Evolutionary conservation across 2,888 invertebrate species (phyloP).

Genomic region (Anoplius nigerrimus): DNA sequence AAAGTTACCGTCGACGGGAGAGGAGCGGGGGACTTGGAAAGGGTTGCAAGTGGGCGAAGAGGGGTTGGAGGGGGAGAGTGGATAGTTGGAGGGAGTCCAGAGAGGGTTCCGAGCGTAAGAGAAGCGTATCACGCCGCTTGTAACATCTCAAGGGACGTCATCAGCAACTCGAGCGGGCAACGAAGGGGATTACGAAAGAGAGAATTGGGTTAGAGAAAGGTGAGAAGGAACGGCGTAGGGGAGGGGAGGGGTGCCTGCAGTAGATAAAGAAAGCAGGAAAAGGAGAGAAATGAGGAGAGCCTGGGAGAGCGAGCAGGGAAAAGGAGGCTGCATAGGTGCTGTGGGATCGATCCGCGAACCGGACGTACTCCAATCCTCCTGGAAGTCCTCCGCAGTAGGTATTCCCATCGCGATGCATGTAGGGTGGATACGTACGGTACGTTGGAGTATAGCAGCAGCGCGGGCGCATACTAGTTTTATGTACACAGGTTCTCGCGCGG

Average conservation of each 20-base stretch:
- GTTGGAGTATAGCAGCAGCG: conserved; percentile 42
- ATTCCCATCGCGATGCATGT: conserved; percentile 1
- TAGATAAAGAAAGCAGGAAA: conserved; percentile 14
- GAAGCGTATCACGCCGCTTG: neutral
- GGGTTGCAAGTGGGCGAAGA: neutral
- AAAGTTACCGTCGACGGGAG: neutral
- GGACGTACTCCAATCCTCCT: conserved; percentile 14
- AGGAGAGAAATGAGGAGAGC: neutral
- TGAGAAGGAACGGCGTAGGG: neutral
- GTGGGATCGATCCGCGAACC: neutral
- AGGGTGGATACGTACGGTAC: conserved; percentile 14
- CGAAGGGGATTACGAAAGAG: conserved; percentile 16
- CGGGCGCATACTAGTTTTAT: conserved; percentile 49
- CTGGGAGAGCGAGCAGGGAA: neutral
- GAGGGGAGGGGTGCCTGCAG: conserved; percentile 3
- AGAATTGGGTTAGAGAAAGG: conserved; percentile 17
- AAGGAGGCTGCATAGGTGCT: conserved; percentile 5
- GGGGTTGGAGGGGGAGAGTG: neutral
- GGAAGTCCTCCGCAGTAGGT: neutral
- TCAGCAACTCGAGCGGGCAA: conserved; percentile 21
- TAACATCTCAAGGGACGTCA: conserved; percentile 32
- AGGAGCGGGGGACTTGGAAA: no score
- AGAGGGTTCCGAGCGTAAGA: neutral
- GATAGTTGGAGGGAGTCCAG: neutral
- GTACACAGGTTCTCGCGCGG: conserved; percentile 53